These are phyloP conservation scores for Periophthalmus magnuspinnatus DNA, from an alignment of 2,797 vertebrate genomes.

Conservation along the genomic window DNA sequence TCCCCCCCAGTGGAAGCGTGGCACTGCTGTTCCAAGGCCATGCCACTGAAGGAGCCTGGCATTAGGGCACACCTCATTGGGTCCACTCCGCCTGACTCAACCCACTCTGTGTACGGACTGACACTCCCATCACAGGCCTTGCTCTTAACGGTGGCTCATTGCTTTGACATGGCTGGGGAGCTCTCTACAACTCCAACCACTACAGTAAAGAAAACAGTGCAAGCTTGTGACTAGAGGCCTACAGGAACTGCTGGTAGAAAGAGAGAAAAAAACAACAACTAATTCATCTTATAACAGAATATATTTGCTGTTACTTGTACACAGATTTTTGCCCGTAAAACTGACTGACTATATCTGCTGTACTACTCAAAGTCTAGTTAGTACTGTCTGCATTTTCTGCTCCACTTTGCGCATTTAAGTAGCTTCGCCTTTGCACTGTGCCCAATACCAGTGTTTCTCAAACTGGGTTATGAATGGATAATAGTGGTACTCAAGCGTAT, in stretches of 20 bases:
- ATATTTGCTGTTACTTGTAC: constrained; percentile 9
- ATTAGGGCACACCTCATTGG: constrained; percentile 69
- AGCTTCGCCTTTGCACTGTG: constrained; percentile 18
- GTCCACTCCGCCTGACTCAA: constrained; percentile 64
- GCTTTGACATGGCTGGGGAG: constrained; percentile 67
- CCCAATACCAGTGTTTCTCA: constrained; percentile 10
- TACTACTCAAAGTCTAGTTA: constrained; percentile 29
- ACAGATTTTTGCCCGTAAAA: neutral
- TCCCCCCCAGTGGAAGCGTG: constrained; percentile 13
- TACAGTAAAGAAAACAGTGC: neutral
- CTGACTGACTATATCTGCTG: neutral
- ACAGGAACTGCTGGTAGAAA: constrained; percentile 16
- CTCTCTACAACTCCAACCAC: constrained; percentile 42
- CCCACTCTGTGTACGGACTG: constrained; percentile 53
- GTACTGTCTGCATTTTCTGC: constrained; percentile 28
- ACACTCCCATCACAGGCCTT: constrained; percentile 69
- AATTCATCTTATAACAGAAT: constrained; percentile 3
- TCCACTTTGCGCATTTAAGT: constrained; percentile 49
- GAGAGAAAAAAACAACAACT: constrained; percentile 34
- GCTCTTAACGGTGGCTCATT: constrained; percentile 56
- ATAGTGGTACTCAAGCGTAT: neutral
- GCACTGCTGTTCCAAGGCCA: constrained; percentile 39
- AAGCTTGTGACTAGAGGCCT: neutral
- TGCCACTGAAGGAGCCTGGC: constrained; percentile 34
- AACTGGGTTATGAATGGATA: neutral